These are phyloP conservation scores for Criorhina ranunculi DNA, from an alignment of 2,888 invertebrate genomes.

Conservation along the genomic window DNA sequence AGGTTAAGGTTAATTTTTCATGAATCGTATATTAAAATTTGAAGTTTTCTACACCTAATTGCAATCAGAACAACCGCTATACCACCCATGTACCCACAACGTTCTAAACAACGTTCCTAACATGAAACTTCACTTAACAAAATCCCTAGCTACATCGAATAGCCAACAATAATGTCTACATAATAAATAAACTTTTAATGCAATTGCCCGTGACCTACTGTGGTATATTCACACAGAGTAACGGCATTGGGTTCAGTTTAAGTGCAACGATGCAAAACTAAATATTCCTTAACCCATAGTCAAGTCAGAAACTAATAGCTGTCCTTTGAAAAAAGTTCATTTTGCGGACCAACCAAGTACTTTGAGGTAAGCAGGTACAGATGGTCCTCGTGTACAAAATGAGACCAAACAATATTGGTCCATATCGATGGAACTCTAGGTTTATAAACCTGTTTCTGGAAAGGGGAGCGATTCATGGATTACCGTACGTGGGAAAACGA, in stretches of 20 bases:
- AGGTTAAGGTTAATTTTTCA: no score
- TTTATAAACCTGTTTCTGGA: conserved; percentile 80
- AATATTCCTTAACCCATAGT: conserved; percentile 8
- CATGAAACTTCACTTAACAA: conserved; percentile 71
- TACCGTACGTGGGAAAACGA: conserved; percentile 80
- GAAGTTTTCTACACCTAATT: conserved; percentile 20
- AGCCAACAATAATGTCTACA: conserved; percentile 64
- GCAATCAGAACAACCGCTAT: no score
- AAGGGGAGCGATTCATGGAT: conserved; percentile 82
- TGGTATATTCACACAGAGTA: conserved; percentile 4
- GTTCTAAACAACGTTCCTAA: no score
- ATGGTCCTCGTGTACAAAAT: background rate
- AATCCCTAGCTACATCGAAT: conserved; percentile 36
- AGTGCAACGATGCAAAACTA: conserved; percentile 45
- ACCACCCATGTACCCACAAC: no score
- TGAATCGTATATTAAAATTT: no score
- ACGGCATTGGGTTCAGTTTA: conserved; percentile 8
- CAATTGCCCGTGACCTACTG: conserved; percentile 59
- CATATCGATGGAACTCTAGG: conserved; percentile 4
- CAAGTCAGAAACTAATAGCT: conserved; percentile 2
- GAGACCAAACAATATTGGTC: background rate
- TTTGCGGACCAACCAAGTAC: background rate
- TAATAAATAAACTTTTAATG: conserved; percentile 74
- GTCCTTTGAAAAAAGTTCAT: background rate
- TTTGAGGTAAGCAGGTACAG: background rate